phyloP scores from a whole-genome alignment of 1,140 invertebrate genomes.

The Delia radicum region DNA sequence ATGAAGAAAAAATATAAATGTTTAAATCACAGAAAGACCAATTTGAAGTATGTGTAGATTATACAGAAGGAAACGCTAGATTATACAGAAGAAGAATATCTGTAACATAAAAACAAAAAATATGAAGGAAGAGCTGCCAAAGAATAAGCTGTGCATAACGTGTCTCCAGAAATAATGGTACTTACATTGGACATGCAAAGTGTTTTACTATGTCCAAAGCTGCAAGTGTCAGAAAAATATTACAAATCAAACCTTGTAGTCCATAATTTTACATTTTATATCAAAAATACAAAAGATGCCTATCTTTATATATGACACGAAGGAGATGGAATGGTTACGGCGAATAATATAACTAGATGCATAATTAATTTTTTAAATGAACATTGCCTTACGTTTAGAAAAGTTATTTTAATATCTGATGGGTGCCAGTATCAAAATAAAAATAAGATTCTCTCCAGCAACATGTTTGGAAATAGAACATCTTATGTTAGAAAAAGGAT shows the following conservation, averaged over 20 bases:
- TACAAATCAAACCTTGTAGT: neutral
- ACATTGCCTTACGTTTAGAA: neutral
- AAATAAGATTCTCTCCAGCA: neutral
- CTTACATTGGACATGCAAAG: conserved; percentile 12
- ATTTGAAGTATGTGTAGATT: neutral
- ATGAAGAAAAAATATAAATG: neutral
- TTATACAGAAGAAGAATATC: neutral
- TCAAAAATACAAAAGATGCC: no score
- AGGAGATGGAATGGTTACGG: neutral
- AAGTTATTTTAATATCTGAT: neutral
- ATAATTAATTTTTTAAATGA: neutral
- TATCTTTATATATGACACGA: conserved; percentile 7
- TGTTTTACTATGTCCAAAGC: neutral
- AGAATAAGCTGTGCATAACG: no score
- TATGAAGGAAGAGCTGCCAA: no score
- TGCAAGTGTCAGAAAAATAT: neutral
- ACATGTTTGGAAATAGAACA: no score
- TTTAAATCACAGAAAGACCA: neutral
- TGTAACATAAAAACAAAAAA: neutral
- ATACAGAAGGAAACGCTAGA: neutral
- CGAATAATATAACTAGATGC: neutral
- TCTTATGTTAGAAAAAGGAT: no score
- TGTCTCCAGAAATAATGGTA: no score
- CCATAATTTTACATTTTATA: neutral
- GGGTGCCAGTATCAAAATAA: neutral